A percentile compares a stretch with the other conserved stretches of the same genome.
phyloP scores from a whole-genome alignment of 2,113 vertebrate genomes.

The Serilophus lunatus region DNA sequence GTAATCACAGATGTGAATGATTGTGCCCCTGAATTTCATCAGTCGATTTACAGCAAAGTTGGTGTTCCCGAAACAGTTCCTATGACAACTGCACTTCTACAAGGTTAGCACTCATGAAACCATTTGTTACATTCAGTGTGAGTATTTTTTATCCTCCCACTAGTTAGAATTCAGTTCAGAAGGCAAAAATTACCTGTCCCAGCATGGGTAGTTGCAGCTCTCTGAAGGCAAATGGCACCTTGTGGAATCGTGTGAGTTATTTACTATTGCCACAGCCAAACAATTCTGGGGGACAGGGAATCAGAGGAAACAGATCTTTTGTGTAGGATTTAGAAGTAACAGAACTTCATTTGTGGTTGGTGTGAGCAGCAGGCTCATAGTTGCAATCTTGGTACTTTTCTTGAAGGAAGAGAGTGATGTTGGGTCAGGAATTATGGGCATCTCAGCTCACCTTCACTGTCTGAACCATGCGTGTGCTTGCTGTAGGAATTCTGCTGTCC shows the following conservation, averaged over 20 bases:
- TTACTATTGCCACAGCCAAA: background rate
- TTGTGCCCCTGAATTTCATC: slow-evolving; percentile 85
- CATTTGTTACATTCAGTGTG: background rate
- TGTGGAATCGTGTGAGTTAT: background rate
- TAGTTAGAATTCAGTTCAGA: background rate
- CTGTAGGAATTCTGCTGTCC: background rate
- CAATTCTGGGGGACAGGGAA: background rate
- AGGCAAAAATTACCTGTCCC: background rate
- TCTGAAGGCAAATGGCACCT: background rate
- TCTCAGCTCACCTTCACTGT: background rate
- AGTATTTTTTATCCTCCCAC: background rate
- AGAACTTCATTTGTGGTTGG: background rate
- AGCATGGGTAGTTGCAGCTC: background rate
- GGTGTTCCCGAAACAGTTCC: slow-evolving; percentile 84
- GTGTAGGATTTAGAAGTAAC: background rate
- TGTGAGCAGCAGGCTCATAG: background rate
- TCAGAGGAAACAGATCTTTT: background rate
- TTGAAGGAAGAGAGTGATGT: background rate
- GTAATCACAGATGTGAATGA: slow-evolving; percentile 86
- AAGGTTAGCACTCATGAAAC: slow-evolving; percentile 74
- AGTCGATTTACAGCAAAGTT: slow-evolving; percentile 86
- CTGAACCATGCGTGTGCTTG: background rate
- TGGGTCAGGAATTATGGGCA: background rate
- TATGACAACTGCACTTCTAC: slow-evolving; percentile 84
- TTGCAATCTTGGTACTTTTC: background rate